phyloP scores from a whole-genome alignment of 2,797 vertebrate species.

The Erpetoichthys calabaricus region DNA sequence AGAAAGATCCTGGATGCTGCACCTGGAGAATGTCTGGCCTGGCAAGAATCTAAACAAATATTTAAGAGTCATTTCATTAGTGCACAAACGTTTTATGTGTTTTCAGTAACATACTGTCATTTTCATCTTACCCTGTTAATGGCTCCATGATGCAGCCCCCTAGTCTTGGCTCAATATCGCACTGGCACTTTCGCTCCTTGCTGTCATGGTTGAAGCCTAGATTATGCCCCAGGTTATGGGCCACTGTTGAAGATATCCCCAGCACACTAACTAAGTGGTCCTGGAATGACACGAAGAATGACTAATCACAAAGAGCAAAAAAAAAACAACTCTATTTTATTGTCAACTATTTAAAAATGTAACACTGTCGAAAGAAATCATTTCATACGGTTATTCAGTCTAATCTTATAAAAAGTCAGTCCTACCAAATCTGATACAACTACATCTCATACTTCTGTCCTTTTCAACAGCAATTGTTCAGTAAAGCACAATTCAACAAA shows the following conservation, averaged over 20 bases:
- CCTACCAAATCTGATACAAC: too few species aligned
- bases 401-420: too few species aligned
- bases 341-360: too few species aligned
- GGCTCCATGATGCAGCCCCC: slow-evolving; percentile 87
- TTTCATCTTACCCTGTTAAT: slow-evolving; percentile 59
- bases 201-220: slow-evolving; percentile 74
- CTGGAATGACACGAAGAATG: slow-evolving; percentile 30
- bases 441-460: too few species aligned
- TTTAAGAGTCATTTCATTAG: background rate
- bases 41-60: slow-evolving; percentile 57
- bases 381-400: too few species aligned
- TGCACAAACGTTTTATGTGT: background rate
- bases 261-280: slow-evolving; percentile 75
- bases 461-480: too few species aligned
- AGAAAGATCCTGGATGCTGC: slow-evolving; percentile 66
- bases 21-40: slow-evolving; percentile 82
- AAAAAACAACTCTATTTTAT: too few species aligned
- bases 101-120: too few species aligned
- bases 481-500: too few species aligned
- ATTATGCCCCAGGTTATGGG: slow-evolving; percentile 85
- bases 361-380: too few species aligned
- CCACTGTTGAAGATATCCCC: slow-evolving; percentile 72
- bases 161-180: slow-evolving; percentile 50
- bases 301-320: too few species aligned
- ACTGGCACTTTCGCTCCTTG: slow-evolving; percentile 47